A percentile compares a stretch with the other conserved stretches of the same genome.
Conservation (phyloP, 1,140 invertebrate species). For the Venturia canescens region DNA sequence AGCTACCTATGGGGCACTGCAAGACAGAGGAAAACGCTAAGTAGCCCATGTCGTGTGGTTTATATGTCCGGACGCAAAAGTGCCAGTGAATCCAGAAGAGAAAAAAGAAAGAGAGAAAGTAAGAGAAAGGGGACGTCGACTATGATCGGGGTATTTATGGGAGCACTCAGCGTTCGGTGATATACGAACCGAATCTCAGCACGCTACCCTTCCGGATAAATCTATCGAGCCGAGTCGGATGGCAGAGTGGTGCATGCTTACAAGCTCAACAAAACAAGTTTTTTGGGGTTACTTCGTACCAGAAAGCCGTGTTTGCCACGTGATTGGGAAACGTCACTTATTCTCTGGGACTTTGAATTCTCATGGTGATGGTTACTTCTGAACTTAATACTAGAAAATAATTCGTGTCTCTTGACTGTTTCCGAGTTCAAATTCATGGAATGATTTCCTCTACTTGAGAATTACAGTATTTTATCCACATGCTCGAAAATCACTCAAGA, state of each 20-base stretch:
- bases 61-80: constrained; percentile 7
- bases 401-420: neutral
- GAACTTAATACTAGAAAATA: neutral
- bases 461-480: constrained; percentile 11
- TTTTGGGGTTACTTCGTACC: constrained; percentile 34
- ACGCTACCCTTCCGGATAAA: constrained; percentile 54
- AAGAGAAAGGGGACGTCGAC: constrained; percentile 55
- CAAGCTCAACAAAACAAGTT: constrained; percentile 50
- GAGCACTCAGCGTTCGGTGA: constrained; percentile 66
- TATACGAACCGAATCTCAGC: constrained; percentile 58
- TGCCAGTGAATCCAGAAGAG: constrained; percentile 10
- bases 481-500: neutral
- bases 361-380: neutral
- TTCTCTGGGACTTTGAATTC: neutral
- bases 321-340: constrained; percentile 7
- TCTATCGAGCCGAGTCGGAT: constrained; percentile 29
- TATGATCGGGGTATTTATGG: constrained; percentile 69
- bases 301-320: neutral
- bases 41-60: constrained; percentile 8
- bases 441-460: no score
- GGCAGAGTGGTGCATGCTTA: constrained; percentile 22
- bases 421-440: neutral
- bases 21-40: constrained; percentile 16
- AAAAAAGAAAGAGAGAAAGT: constrained; percentile 33
- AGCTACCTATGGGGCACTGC: neutral